A percentile compares a stretch with the other conserved stretches of the same genome.
phyloP scores from a whole-genome alignment of 1,140 invertebrate species.

The Euglossa dilemma region DNA sequence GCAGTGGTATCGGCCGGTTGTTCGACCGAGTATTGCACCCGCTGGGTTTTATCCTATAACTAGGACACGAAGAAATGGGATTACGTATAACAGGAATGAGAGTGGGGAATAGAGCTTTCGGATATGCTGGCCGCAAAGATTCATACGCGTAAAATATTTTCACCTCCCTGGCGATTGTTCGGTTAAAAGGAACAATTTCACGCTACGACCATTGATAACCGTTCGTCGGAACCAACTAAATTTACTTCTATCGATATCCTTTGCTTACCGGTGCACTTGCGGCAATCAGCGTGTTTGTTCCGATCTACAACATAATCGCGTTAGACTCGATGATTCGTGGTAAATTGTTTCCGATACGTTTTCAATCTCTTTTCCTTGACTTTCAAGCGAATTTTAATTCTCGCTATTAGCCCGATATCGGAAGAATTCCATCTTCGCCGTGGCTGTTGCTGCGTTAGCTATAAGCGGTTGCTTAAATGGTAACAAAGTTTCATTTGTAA shows the following conservation, averaged over 20 bases:
- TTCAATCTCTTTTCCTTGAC: not conserved
- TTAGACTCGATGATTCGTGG: not conserved
- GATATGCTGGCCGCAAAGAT: conserved; percentile 1
- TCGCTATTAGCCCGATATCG: not conserved
- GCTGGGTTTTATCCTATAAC: conserved; percentile 10
- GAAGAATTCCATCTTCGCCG: conserved; percentile 19
- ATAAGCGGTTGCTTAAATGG: conserved; percentile 39
- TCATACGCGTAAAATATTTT: conserved; percentile 15
- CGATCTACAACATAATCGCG: not conserved
- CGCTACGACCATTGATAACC: not conserved
- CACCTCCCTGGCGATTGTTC: not conserved
- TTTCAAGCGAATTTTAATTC: no score
- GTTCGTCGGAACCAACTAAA: conserved; percentile 7
- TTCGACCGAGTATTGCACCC: conserved; percentile 1
- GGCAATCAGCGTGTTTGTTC: not conserved
- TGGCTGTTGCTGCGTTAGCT: not conserved
- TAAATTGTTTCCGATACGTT: not conserved
- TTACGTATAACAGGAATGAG: not conserved
- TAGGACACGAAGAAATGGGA: not conserved
- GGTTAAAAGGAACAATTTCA: conserved; percentile 15
- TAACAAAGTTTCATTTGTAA: conserved; percentile 33
- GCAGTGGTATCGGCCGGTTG: conserved; percentile 20
- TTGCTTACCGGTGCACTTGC: not conserved
- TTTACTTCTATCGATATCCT: conserved; percentile 10
- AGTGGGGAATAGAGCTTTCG: not conserved